Base-by-base conservation (phyloP, 1,140 invertebrate species). In the Temnothorax curvispinosus region DNA sequence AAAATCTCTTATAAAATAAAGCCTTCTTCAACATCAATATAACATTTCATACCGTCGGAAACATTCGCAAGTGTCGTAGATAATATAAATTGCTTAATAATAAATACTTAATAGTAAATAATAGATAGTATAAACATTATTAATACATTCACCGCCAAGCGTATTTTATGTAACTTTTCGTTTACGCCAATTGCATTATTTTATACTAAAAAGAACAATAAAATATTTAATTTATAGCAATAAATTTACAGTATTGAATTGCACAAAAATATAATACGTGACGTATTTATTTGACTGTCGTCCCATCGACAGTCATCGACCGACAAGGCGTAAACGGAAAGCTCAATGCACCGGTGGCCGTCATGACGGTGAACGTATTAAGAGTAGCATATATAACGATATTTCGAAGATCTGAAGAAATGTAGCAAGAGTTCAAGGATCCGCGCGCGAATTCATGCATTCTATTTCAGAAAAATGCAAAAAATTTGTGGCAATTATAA, bases 1-100 rank as follows among this genome's bases (percentile, higher is more conserved):
- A 78, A 65, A 58, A 81, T 44, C 35, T 41, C 65, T 81, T 71
- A 44, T 71, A 54, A 81, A 81, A 71, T 71, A 44, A 81, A 71
- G 4, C 21, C n/a, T 80, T 67, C 44, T 54, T 13, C 21, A 21
- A 81, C 3, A 69, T 69, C 15, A 69, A 32, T 52, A 69, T 52
- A 69, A 54, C 52, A 44, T 81, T 67, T 80, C n/a, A 69, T 44
- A 81, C 13, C 2, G 18, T 80, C n/a, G 18, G 8, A 58, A 80
- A 54, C 6, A 69, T 65, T 67, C n/a, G 1, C n/a, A 38, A 81
- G n/a, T 56, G 47, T 67, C 9, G 6, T 52, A 65, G 18, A 65
- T 67, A 67, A 80, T 56, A 54, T 44, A 69, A 69, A 81, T 81
- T 52, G n/a, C 35, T 69, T 11, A 35, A 69, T 69, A 81, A 38